Conservation (phyloP, 2,797 vertebrate species). For the Aselliscus stoliczkanus region DNA sequence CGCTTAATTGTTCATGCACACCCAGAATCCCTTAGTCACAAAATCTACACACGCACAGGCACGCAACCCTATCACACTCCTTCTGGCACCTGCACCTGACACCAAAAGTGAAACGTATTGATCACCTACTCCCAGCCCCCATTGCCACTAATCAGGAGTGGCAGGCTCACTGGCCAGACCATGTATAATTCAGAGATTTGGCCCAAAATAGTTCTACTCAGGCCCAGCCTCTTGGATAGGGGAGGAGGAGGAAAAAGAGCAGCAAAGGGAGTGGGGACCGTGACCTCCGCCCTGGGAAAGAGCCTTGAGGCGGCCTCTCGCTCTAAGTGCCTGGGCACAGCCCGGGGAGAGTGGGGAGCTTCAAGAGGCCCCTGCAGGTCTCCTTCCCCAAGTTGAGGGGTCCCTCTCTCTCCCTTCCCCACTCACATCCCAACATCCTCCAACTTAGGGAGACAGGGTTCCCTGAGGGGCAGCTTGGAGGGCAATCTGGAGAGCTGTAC, state of each 20-base stretch:
- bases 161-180: neutral
- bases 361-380: neutral
- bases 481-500: neutral
- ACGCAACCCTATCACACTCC: accelerated
- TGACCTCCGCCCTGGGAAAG: neutral
- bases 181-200: conserved; percentile 64
- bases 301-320: neutral
- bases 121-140: neutral
- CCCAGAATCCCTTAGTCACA: neutral
- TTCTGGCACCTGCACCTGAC: neutral
- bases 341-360: neutral
- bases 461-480: neutral
- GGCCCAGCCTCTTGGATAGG: neutral
- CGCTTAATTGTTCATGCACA: neutral
- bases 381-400: neutral
- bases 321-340: neutral
- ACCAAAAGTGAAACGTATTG: accelerated
- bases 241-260: neutral
- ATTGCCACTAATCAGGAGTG: neutral
- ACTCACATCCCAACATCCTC: neutral
- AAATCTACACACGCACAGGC: neutral
- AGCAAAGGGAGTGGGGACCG: neutral
- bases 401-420: neutral
- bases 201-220: conserved; percentile 39
- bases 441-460: neutral